phyloP scores from a whole-genome alignment of 2,113 vertebrate species.

The Canis aureus region DNA sequence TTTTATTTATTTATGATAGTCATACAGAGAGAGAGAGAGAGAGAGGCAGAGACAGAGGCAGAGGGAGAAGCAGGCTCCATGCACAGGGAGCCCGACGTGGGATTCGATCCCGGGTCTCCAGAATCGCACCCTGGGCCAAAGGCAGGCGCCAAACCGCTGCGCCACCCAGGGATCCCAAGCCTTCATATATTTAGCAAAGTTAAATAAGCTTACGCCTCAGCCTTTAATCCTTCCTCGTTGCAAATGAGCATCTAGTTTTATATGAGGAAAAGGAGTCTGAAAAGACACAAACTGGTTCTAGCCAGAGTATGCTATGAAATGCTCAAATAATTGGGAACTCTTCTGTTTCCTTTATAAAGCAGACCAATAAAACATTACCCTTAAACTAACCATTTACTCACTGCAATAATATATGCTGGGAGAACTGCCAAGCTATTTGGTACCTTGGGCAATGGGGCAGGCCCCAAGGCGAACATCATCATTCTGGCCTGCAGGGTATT shows the following conservation, averaged over 20 bases:
- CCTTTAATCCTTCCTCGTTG: conserved; percentile 62
- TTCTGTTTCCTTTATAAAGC: conserved; percentile 36
- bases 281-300: background rate
- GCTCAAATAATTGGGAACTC: background rate
- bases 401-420: background rate
- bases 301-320: background rate
- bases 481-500: background rate
- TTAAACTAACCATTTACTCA: conserved; percentile 49
- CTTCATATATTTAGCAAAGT: conserved; percentile 51
- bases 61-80: too few relatives aligned
- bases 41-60: too few relatives aligned
- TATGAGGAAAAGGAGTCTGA: background rate
- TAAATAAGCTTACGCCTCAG: conserved; percentile 66
- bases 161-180: background rate
- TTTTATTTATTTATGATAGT: too few relatives aligned
- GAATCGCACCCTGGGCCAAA: too few relatives aligned
- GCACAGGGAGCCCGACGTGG: too few relatives aligned
- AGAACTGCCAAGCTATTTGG: conserved; percentile 33
- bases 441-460: conserved; percentile 4
- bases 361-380: conserved; percentile 36
- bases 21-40: too few relatives aligned
- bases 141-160: too few relatives aligned
- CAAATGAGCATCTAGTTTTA: conserved; percentile 56
- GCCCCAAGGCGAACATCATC: background rate
- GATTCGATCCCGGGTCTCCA: too few relatives aligned